Evolutionary conservation across 2,113 vertebrate species (phyloP), one percentile per base, ranked within the genome.

Genomic region (Seriola rivoliana): DNA sequence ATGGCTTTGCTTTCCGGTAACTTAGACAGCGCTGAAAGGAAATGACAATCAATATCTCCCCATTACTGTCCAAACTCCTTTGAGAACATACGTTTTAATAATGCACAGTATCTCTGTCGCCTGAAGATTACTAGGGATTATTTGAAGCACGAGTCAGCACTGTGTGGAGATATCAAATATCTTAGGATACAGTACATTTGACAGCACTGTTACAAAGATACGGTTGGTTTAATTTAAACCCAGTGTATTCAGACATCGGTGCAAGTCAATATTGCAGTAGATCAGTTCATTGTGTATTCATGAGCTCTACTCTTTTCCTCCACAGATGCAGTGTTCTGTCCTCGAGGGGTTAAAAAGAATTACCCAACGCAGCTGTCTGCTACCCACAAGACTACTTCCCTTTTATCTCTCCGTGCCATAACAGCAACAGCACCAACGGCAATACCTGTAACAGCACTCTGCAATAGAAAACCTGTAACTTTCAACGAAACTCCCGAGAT

Each of bases 11-110:
- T 87, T 94, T 94, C 91, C 90, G 34, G 93, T 91, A 93, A 91
- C 81, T 82, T 59, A 82, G 87, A 76, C 81, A 75, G 42, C 44
- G 12, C 65, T 80, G 85, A 89, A 82, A 91, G 90, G 86, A 90
- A 92, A 84, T 83, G 59, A 58, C 63, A 66, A 95, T 95, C 95
- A 94, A 95, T 95, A 95, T 72, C 64, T 92, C 32, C 75, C 93
- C 94, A 95, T 95, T 95, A 94, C 89, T 75, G 83, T 88, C 78
- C 71, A 74, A 21, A 71, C 81, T 80, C 57, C 38, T 44, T 23
- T 44, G 80, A 88, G 81, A 87, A 76, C 16, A 77, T 79, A 78
- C 25, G 71, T 86, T 91, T 84, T 75, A 87, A 89, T 82, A 64
- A 87, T 23, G 57, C 69, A 36, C 25, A 40, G 44, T 64, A 63